Evolutionary conservation across 2,797 vertebrate genomes (phyloP).

Genomic region (Lagodon rhomboides): DNA sequence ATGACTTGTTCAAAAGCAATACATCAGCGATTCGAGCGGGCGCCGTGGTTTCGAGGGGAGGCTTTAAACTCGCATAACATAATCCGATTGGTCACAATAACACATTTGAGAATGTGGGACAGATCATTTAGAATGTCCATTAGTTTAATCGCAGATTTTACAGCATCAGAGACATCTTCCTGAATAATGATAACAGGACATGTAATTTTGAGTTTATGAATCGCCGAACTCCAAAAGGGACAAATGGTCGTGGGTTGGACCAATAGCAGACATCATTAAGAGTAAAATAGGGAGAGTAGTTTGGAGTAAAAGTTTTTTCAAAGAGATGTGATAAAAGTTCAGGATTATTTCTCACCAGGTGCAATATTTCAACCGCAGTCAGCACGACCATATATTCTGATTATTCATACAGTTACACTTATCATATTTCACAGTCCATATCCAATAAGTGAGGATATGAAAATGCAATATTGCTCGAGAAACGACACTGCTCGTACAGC

Average conservation of each 20-base stretch:
- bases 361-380: conserved; percentile 18
- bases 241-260: neutral
- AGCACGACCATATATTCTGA: conserved; percentile 19
- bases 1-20: conserved; percentile 8
- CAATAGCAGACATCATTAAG: neutral
- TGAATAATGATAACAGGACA: neutral
- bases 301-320: conserved; percentile 32
- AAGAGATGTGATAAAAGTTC: conserved; percentile 28
- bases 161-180: conserved; percentile 2
- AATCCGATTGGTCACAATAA: neutral
- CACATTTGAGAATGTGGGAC: neutral
- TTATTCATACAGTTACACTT: conserved; percentile 34
- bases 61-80: neutral
- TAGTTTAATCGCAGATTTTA: neutral
- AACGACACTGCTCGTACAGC: conserved; percentile 21
- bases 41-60: neutral
- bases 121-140: conserved; percentile 3
- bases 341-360: conserved; percentile 28
- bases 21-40: neutral
- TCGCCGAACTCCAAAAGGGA: conserved; percentile 1
- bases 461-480: conserved; percentile 45
- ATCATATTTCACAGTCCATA: conserved; percentile 35
- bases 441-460: conserved; percentile 27
- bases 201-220: conserved; percentile 13
- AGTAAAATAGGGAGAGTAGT: neutral